These are phyloP conservation scores for Galleria mellonella DNA, from an alignment of 1,140 invertebrate species.

Conservation along the genomic window DNA sequence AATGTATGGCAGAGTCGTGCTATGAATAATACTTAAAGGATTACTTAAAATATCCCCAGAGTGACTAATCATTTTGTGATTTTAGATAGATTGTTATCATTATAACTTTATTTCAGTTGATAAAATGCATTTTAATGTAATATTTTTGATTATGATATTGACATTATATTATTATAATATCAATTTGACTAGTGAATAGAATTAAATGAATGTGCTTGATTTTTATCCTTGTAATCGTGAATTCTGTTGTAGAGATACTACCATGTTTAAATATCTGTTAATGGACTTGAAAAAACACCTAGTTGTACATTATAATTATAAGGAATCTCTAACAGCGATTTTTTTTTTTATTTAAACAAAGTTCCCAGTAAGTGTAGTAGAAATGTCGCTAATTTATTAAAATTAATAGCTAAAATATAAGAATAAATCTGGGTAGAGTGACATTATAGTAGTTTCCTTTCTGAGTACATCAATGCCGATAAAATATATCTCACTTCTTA, in stretches of 20 bases:
- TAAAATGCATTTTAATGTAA: slow-evolving; percentile 28
- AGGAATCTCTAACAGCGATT: slow-evolving; percentile 5
- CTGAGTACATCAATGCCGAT: no score
- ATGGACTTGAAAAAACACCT: slow-evolving; percentile 14
- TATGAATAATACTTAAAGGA: slow-evolving; percentile 28
- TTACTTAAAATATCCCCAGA: slow-evolving; percentile 33
- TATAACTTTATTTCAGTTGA: slow-evolving; percentile 27
- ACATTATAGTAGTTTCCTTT: no score
- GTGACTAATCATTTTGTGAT: slow-evolving; percentile 31
- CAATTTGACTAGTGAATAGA: slow-evolving; percentile 22
- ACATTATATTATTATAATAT: slow-evolving; percentile 13
- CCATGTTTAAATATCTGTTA: slow-evolving; percentile 24
- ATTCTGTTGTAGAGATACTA: slow-evolving; percentile 35
- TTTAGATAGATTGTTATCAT: slow-evolving; percentile 16
- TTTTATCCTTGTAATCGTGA: slow-evolving; percentile 33
- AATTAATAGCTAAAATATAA: not conserved
- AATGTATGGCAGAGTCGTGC: slow-evolving; percentile 31
- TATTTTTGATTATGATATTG: slow-evolving; percentile 25
- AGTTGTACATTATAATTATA: slow-evolving; percentile 17
- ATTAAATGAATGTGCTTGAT: slow-evolving; percentile 34
- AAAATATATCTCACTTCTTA: no score
- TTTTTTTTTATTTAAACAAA: slow-evolving; percentile 3
- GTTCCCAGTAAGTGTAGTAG: no score
- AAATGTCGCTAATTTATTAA: no score
- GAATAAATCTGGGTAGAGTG: no score